Evolutionary conservation across 2,113 vertebrate species (phyloP).

Genomic region (Rhabdornis inornatus): DNA sequence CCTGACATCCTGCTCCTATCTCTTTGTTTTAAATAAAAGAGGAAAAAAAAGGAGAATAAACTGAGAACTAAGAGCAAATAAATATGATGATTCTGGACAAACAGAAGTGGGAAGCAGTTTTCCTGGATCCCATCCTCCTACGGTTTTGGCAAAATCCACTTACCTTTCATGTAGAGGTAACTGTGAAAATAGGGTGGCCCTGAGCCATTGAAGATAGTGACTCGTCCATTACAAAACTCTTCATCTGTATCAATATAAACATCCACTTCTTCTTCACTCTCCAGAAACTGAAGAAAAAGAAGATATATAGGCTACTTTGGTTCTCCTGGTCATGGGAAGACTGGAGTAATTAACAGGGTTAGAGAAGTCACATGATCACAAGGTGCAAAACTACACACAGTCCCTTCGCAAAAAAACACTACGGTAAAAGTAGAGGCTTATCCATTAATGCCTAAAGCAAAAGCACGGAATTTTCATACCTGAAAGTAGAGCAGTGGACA

Average conservation of each 20-base stretch:
- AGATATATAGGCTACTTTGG: neutral
- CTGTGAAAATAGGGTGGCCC: slow-evolving; percentile 90
- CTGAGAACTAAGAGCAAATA: neutral
- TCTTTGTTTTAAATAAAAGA: neutral
- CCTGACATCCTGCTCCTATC: neutral
- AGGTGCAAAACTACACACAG: neutral
- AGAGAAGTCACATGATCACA: neutral
- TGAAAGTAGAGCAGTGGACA: neutral
- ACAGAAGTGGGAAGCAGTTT: neutral
- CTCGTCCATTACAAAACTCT: slow-evolving; percentile 82
- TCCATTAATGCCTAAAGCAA: slow-evolving; percentile 48
- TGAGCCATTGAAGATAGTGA: slow-evolving; percentile 80
- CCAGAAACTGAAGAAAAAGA: slow-evolving; percentile 78
- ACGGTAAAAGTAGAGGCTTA: neutral
- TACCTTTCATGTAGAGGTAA: slow-evolving; percentile 93
- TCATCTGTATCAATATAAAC: slow-evolving; percentile 89
- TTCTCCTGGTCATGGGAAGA: neutral
- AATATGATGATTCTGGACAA: neutral
- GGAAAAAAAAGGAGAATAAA: neutral
- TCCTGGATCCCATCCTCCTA: neutral
- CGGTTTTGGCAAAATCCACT: neutral
- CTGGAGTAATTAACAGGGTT: neutral
- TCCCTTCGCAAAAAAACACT: neutral
- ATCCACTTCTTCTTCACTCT: slow-evolving; percentile 88
- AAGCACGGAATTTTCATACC: neutral